Base-by-base conservation (phyloP, 1,140 invertebrate species). In the Tetraneura akinire region DNA sequence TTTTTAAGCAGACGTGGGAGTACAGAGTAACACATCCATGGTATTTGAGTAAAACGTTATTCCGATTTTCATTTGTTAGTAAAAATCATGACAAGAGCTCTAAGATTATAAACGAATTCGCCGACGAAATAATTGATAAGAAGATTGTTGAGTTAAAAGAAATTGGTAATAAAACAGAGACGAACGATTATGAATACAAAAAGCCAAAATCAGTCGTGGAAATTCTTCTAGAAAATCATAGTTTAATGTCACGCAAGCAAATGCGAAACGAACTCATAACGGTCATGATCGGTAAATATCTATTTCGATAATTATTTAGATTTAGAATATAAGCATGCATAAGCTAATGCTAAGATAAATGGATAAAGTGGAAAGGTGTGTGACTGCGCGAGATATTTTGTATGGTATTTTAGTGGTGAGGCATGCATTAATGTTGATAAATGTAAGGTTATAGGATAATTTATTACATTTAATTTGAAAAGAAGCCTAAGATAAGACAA, bases 181-280 rank as follows among this genome's bases (percentile, higher is more conserved):
- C 21, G 57, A 60, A 60, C 8, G 21, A 26, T 6, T 9, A 11
- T 11, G 21, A 26, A 8, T 1, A 8, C 1, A n/a, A n/a, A 26
- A 60, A 60, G 16, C 6, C 57, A 29, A 60, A 26, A 29, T 16
- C 57, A 60, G 0, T 60, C 6, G 29, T 60, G 29, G 57, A 66
- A 18, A 66, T 66, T 66, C 32, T 66, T 3, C 18, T 66, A 4
- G 26, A 16, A 32, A 37, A 66, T n/a, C 32, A 16, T 37, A 29
- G 32, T 37, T 14, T n/a, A n/a, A 66, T 66, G 14, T 37, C 62
- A n/a, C 62, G 42, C 16, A 18, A 66, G 18, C 80, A 81, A 26
- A 45, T 81, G 29, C 49, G 80, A 73, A 68, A 60, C 11, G 57
- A 60, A 29, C 23, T 60, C 3, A 14, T 16, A 29, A 60, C 57